Conservation (phyloP, 1,140 invertebrate species). For the Aphelenchoides besseyi region DNA sequence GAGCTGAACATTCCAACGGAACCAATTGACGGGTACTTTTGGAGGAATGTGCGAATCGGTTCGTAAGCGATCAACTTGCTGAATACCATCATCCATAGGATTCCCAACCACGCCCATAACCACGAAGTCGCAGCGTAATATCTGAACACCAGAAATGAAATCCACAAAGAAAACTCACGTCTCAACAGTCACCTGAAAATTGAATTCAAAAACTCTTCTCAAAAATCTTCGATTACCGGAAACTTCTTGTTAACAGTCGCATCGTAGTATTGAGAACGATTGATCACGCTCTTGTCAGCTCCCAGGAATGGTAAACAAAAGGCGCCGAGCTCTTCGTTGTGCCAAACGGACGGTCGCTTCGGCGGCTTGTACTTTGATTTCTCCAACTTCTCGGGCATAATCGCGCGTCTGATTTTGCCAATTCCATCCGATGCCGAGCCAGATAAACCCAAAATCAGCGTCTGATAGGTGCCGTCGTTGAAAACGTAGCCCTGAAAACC, state of each 20-base stretch:
- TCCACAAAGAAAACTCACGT: too few species aligned
- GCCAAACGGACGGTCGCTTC: constrained; percentile 67
- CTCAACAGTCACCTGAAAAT: constrained; percentile 33
- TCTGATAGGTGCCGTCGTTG: constrained; percentile 62
- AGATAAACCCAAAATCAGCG: constrained; percentile 54
- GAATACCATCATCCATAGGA: constrained; percentile 70
- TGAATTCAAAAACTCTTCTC: constrained; percentile 8
- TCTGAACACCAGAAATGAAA: too few species aligned
- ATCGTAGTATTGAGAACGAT: constrained; percentile 74
- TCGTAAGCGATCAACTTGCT: constrained; percentile 70
- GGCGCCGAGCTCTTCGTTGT: constrained; percentile 68
- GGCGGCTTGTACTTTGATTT: constrained; percentile 49
- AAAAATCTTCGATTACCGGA: constrained; percentile 66
- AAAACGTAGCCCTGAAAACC: constrained; percentile 55
- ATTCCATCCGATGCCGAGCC: constrained; percentile 51
- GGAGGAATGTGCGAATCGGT: constrained; percentile 58
- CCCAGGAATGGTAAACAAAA: constrained; percentile 77
- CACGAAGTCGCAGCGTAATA: constrained; percentile 63
- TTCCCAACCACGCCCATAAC: constrained; percentile 64
- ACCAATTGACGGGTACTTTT: constrained; percentile 56
- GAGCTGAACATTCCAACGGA: constrained; percentile 53
- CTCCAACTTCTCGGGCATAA: constrained; percentile 59
- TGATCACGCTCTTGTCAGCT: constrained; percentile 75
- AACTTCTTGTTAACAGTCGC: constrained; percentile 71
- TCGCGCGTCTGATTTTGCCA: constrained; percentile 52